A percentile compares a stretch with the other conserved stretches of the same genome.
These are phyloP conservation scores for Torymus aiolomorphi DNA, from an alignment of 2,888 invertebrate genomes.

Conservation along the genomic window DNA sequence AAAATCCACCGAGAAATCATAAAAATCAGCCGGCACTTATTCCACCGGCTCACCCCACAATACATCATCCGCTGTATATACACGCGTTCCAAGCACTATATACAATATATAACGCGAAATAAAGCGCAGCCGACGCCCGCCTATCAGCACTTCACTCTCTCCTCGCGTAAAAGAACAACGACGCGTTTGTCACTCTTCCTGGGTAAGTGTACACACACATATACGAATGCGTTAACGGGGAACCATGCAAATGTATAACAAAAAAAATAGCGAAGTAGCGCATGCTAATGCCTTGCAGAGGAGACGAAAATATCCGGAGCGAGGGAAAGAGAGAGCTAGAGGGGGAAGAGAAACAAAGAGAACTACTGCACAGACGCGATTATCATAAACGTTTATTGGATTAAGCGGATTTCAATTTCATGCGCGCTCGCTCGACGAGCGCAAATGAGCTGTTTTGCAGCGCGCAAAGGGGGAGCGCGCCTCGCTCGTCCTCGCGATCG, in stretches of 20 bases:
- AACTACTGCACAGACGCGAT: slow-evolving; percentile 10
- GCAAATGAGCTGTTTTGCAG: slow-evolving; percentile 55
- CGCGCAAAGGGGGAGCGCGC: no score
- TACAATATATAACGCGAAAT: no score
- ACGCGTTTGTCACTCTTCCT: slow-evolving; percentile 18
- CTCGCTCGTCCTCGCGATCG: slow-evolving; percentile 36
- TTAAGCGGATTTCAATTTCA: slow-evolving; percentile 56
- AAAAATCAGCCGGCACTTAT: no score
- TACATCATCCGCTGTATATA: no score
- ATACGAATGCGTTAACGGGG: not conserved
- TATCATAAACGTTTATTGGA: slow-evolving; percentile 54
- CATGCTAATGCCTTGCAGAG: no score
- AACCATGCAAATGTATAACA: not conserved
- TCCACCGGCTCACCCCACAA: no score
- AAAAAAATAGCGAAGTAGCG: no score
- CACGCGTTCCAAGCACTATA: no score
- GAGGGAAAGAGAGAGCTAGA: not conserved
- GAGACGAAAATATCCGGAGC: not conserved
- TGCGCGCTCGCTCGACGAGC: slow-evolving; percentile 21
- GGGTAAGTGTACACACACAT: not conserved
- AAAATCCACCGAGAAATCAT: no score
- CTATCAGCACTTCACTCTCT: no score
- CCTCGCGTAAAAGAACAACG: slow-evolving; percentile 27
- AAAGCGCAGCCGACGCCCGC: no score
- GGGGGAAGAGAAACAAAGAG: not conserved